phyloP scores from a whole-genome alignment of 2,797 vertebrate genomes.

The Enteromius radiatus region DNA sequence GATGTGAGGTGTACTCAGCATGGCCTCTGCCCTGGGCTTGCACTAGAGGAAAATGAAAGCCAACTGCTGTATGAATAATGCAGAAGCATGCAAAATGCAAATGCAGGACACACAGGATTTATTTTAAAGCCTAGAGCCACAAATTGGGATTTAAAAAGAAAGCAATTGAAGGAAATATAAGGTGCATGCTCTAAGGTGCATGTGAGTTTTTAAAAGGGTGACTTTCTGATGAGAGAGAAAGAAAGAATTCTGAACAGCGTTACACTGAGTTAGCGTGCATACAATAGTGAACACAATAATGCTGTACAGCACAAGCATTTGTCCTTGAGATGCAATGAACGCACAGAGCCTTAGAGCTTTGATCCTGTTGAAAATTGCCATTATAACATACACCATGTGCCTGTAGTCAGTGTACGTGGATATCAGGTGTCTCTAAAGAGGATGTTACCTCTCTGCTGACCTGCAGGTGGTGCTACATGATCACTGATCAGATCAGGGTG shows the following conservation, averaged over 20 bases:
- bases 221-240: constrained; percentile 27
- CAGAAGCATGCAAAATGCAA: constrained; percentile 65
- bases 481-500: constrained; percentile 72
- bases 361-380: not conserved
- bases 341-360: not conserved
- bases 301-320: not conserved
- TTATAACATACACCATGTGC: not conserved
- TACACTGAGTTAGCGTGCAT: not conserved
- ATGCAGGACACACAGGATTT: constrained; percentile 58
- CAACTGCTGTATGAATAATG: constrained; percentile 69
- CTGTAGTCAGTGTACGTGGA: not conserved
- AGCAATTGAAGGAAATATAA: constrained; percentile 58
- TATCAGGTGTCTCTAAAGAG: constrained; percentile 11
- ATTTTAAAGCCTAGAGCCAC: constrained; percentile 59
- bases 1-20: constrained; percentile 18
- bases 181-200: constrained; percentile 60
- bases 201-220: not conserved
- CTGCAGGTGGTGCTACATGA: constrained; percentile 96
- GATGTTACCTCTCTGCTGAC: constrained; percentile 76
- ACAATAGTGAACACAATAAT: not conserved
- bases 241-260: not conserved
- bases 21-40: constrained; percentile 9
- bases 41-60: constrained; percentile 55
- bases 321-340: not conserved
- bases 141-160: constrained; percentile 51